Base-by-base conservation (phyloP, 2,888 invertebrate genomes). In the Antheraea assamensis region DNA sequence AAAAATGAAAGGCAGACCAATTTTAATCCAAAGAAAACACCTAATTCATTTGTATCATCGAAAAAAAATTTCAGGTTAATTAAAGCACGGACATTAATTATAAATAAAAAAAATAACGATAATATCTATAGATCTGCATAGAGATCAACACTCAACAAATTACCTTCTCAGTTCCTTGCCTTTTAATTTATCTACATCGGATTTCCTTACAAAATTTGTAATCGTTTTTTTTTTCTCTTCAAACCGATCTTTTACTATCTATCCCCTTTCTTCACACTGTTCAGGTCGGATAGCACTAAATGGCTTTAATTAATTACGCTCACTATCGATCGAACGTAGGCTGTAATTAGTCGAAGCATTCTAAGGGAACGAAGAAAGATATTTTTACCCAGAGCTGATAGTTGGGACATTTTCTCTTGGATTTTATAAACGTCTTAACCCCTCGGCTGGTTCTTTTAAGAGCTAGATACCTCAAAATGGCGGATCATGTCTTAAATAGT, bases 231-330 rank as follows among this genome's bases (percentile, higher is more conserved):
- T 27, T 64, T 17, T 64, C 27, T 1, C 15, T 64, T 13, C 19
- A 61, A 61, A 61, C 0, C 27, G 27, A 64, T 64, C 27, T 64
- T 24, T 64, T 64, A 30, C 30, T 64, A 64, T 64, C 61, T 64
- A 30, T 64, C 17, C 17, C 61, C 61, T 15, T 13, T 64, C 42
- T 66, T 71, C 19, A 42, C 70, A 49, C 71, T 64, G 52, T 66
- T 52, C 58, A 55, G 13, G 55, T 21, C 24, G 30, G 35, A 35
- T 68, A 35, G 87, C 87, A 88, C 88, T 90, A 90, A 91, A 90
- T 90, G 85, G 82, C 81, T 85, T 85, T 92, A 92, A 93, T 93
- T 92, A 93, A 91, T 93, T 91, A 89, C 86, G 89, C 88, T 90
- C 76, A 84, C 84, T 88, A 93, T 92, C 76, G 79, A 79, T 78